Percentiles rank a stretch among this genome's conserved stretches.
These are phyloP conservation scores for Nephrocerus scutellatus DNA, from an alignment of 2,888 invertebrate genomes.

Conservation along the genomic window DNA sequence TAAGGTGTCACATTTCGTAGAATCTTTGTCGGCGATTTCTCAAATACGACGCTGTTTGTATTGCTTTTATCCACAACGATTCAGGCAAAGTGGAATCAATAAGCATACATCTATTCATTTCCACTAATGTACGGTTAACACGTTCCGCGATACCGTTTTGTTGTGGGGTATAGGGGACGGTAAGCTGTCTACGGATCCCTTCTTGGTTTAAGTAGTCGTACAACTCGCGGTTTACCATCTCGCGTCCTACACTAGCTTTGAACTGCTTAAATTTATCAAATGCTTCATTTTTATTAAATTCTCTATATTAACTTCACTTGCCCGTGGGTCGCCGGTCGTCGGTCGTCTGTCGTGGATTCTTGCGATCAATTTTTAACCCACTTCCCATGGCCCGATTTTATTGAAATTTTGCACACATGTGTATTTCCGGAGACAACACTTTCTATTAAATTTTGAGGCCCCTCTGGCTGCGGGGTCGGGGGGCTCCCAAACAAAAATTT, in stretches of 20 bases:
- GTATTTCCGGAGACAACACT: no score
- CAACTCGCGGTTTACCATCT: neutral
- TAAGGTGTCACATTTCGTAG: no score
- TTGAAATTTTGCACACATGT: no score
- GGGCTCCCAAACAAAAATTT: no score
- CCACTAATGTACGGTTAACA: neutral
- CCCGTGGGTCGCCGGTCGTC: no score
- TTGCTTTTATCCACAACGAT: constrained; percentile 4
- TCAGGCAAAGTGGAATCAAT: neutral
- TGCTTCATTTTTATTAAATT: no score
- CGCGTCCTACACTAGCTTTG: constrained; percentile 2
- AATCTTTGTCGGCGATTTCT: constrained; percentile 14
- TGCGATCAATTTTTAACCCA: no score
- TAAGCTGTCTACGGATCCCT: constrained; percentile 6
- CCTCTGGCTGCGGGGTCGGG: no score
- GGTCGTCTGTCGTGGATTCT: no score
- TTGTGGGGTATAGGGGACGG: constrained; percentile 3
- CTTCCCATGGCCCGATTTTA: no score
- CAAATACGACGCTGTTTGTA: constrained; percentile 13
- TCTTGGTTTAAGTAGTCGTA: neutral
- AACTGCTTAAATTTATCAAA: neutral
- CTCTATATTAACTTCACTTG: no score
- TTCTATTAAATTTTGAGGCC: no score
- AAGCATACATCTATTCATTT: neutral
- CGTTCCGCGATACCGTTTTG: constrained; percentile 1